phyloP scores from a whole-genome alignment of 1,140 invertebrate genomes.

The Hirudo medicinalis region DNA sequence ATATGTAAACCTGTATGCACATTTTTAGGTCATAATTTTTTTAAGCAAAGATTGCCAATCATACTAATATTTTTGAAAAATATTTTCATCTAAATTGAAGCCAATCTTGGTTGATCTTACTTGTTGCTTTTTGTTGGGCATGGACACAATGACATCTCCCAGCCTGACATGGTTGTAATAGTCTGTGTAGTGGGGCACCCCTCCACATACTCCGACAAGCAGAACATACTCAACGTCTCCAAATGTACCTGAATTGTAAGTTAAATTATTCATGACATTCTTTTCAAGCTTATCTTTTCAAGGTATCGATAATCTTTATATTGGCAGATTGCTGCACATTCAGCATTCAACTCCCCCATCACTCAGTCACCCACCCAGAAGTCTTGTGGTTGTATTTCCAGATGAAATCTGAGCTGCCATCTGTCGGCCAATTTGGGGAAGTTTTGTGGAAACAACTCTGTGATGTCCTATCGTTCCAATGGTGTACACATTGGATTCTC shows the following conservation, averaged over 20 bases:
- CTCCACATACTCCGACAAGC: constrained; percentile 85
- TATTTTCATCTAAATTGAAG: too few relatives aligned
- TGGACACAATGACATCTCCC: constrained; percentile 87
- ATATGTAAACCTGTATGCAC: constrained; percentile 13
- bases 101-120: not conserved
- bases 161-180: constrained; percentile 80
- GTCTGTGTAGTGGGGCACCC: constrained; percentile 92
- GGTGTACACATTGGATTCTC: constrained; percentile 96
- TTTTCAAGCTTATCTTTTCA: too few relatives aligned
- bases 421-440: constrained; percentile 83
- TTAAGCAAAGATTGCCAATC: too few relatives aligned
- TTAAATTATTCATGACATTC: not conserved
- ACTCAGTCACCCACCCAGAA: constrained; percentile 56
- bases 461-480: constrained; percentile 90
- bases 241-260: constrained; percentile 45
- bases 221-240: constrained; percentile 89
- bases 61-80: too few relatives aligned
- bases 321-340: too few relatives aligned
- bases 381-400: constrained; percentile 85
- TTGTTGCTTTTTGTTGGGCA: constrained; percentile 41
- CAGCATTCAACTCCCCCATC: not conserved
- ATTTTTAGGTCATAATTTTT: not conserved
- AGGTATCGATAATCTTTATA: too few relatives aligned
- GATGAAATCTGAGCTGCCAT: constrained; percentile 81
- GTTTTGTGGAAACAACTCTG: constrained; percentile 87